A percentile compares a stretch with the other conserved stretches of the same genome.
Conservation (phyloP, 1,140 invertebrate species). For the Patella vulgata region DNA sequence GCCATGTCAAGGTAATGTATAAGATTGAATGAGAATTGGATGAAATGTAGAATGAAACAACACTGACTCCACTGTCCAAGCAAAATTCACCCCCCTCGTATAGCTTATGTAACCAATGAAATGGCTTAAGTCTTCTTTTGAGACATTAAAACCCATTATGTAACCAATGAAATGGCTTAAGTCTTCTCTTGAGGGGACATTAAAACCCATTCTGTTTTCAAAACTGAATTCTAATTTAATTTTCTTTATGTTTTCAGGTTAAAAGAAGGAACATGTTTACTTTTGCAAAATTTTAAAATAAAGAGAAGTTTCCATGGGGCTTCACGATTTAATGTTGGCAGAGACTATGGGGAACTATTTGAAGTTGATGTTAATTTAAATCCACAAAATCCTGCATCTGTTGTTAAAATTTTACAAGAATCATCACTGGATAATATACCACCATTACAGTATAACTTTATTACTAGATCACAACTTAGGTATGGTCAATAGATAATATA, state of each 20-base stretch:
- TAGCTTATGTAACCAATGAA: too few relatives aligned
- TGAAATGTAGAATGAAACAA: too few relatives aligned
- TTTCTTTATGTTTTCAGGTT: constrained; percentile 32
- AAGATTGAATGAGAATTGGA: too few relatives aligned
- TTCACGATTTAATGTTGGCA: constrained; percentile 9
- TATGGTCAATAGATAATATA: constrained; percentile 17
- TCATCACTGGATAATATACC: constrained; percentile 14
- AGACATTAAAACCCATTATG: too few relatives aligned
- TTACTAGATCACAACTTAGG: constrained; percentile 25
- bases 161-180: too few relatives aligned
- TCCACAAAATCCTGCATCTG: constrained; percentile 29
- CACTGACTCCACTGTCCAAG: too few relatives aligned
- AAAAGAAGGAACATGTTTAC: constrained; percentile 35
- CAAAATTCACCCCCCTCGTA: too few relatives aligned
- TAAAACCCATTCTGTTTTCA: too few relatives aligned
- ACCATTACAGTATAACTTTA: constrained; percentile 22
- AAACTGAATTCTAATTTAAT: too few relatives aligned
- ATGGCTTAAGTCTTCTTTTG: too few relatives aligned
- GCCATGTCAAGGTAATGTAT: too few relatives aligned
- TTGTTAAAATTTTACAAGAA: constrained; percentile 26
- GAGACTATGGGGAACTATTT: constrained; percentile 7
- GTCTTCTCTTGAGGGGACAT: too few relatives aligned
- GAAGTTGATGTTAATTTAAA: constrained; percentile 41
- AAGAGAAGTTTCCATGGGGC: constrained; percentile 27
- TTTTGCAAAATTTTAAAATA: constrained; percentile 38